Conservation (phyloP, 2,113 vertebrate genomes). For the Crotalus viridis region DNA sequence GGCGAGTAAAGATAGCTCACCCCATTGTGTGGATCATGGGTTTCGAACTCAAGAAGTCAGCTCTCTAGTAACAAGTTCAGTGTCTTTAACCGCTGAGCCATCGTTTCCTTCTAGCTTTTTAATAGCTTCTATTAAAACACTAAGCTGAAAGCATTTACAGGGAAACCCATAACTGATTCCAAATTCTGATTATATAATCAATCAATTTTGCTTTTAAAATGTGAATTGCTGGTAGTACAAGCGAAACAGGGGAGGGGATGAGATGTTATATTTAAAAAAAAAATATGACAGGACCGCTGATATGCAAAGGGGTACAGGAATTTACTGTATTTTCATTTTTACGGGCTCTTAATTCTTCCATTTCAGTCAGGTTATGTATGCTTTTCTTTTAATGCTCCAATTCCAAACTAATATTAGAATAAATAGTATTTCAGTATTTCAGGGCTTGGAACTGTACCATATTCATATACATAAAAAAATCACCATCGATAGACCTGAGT, state of each 20-base stretch:
- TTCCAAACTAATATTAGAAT: neutral
- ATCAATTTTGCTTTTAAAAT: neutral
- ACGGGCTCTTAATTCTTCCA: neutral
- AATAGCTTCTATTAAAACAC: neutral
- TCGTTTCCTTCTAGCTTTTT: no score
- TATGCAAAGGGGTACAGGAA: neutral
- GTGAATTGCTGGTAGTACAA: neutral
- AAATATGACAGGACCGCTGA: neutral
- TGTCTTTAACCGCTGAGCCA: no score
- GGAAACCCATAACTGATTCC: neutral
- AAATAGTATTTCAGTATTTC: neutral
- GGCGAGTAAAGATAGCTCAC: neutral
- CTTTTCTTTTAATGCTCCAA: neutral
- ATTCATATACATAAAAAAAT: neutral
- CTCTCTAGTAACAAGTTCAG: neutral
- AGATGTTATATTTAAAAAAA: neutral
- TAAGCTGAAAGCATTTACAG: neutral
- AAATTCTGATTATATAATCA: neutral
- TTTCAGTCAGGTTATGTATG: neutral
- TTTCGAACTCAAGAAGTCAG: neutral
- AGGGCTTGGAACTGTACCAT: neutral
- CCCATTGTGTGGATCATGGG: no score
- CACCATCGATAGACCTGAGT: neutral
- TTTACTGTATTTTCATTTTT: neutral
- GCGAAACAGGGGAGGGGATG: neutral